phyloP scores from a whole-genome alignment of 2,797 vertebrate genomes.

The Lemur catta region DNA sequence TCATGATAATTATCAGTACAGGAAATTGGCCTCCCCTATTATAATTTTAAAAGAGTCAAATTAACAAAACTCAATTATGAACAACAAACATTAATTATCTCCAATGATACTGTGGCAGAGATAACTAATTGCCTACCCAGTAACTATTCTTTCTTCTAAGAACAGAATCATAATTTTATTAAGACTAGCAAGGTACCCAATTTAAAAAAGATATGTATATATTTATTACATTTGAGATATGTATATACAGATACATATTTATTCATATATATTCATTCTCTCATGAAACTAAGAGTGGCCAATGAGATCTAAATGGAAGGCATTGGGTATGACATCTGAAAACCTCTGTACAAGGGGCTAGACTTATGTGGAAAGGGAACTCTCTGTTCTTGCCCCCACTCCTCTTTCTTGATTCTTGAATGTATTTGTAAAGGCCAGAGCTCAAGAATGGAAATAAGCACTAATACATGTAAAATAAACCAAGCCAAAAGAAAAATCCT shows the following conservation, averaged over 20 bases:
- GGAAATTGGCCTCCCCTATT: background rate
- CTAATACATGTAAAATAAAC: background rate
- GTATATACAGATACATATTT: background rate
- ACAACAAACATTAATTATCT: background rate
- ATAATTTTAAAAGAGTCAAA: background rate
- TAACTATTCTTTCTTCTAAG: background rate
- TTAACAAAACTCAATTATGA: background rate
- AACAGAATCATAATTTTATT: background rate
- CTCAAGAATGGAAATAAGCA: background rate
- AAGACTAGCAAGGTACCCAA: background rate
- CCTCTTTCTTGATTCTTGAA: background rate
- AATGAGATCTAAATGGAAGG: background rate
- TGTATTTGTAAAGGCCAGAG: background rate
- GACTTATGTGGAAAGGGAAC: background rate
- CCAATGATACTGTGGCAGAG: background rate
- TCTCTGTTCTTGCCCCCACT: background rate
- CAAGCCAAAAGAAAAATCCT: background rate
- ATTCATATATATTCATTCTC: background rate
- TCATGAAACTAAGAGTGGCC: background rate
- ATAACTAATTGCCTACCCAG: background rate
- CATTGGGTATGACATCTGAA: background rate
- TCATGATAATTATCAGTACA: background rate
- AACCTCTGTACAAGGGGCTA: background rate
- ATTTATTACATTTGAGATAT: background rate
- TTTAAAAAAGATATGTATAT: background rate